Evolutionary conservation across 2,797 vertebrate species (phyloP), one percentile per base, ranked within the genome.

Genomic region (Pseudocheirus occidentalis): DNA sequence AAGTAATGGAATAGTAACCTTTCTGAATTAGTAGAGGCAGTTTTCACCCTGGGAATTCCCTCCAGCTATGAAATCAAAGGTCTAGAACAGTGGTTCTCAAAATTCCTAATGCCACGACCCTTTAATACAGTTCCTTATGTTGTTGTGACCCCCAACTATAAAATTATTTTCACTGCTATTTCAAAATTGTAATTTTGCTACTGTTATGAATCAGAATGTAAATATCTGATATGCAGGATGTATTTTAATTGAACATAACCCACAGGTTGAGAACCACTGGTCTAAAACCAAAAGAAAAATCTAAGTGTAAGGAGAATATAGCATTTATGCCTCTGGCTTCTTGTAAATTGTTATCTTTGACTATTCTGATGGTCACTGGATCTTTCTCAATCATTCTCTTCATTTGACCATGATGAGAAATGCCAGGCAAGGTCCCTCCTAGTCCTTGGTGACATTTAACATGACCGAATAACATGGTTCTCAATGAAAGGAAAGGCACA

Each of bases 381-480:
- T 73, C 66, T 40, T 40, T 73, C 16, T 73, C 16, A 90, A 93
- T 93, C 10, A 91, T 55, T 92, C 46, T 46, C 28, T 95, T 95
- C 59, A 92, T 24, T 58, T 94, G 62, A 40, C 57, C 93, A 95
- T 66, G 56, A 9, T 1, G 59, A 92, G 66, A 81, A 46, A 81
- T 81, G n/a, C 92, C 57, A 96, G 92, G 55, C 52, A 87, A 5
- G 73, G 40, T 87, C 94, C 97, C n/a, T 55, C 34, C 90, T 46
- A 73, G 55, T 90, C 66, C 94, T 96, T 95, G 94, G 94, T 96
- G 94, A 94, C 58, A 96, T 93, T 55, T 92, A 90, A 90, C 96
- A n/a, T n/a, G n/a, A n/a, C n/a, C n/a, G n/a, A n/a, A n/a, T 92
- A 90, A 90, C 96, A 95, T 92, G 62, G 54, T 90, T 95, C 62